A percentile compares a stretch with the other conserved stretches of the same genome.
These are phyloP conservation scores for Epinotia bilunana DNA, from an alignment of 2,888 invertebrate species.

Conservation along the genomic window DNA sequence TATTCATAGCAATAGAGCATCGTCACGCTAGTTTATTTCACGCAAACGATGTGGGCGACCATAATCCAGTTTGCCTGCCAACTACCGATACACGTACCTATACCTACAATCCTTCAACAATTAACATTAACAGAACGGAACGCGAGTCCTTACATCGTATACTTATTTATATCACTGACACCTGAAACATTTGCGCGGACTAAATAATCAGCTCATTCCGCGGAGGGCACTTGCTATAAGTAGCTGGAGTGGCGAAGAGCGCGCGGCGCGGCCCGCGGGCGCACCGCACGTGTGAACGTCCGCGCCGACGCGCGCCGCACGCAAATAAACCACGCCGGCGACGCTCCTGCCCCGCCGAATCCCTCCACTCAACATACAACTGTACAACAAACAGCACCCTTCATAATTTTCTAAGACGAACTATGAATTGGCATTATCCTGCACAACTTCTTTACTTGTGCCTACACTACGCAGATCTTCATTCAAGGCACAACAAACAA, in stretches of 20 bases:
- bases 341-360: not conserved
- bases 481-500: no score
- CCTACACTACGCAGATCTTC: no score
- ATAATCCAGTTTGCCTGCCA: no score
- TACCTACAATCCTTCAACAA: not conserved
- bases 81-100: no score
- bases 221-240: slow-evolving; percentile 32
- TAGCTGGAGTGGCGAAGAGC: slow-evolving; percentile 48
- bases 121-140: not conserved
- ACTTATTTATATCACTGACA: slow-evolving; percentile 21
- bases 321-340: slow-evolving; percentile 72
- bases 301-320: slow-evolving; percentile 70
- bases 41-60: no score
- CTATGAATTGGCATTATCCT: no score
- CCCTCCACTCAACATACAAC: not conserved
- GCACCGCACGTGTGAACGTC: slow-evolving; percentile 70
- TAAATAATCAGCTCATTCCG: slow-evolving; percentile 32
- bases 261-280: slow-evolving; percentile 14
- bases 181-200: slow-evolving; percentile 23
- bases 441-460: no score
- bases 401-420: no score
- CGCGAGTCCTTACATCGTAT: not conserved
- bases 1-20: no score
- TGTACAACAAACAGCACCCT: no score
- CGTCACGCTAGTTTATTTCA: no score